Evolutionary conservation across 2,888 invertebrate genomes (phyloP).

Genomic region (Adela reaumurella): DNA sequence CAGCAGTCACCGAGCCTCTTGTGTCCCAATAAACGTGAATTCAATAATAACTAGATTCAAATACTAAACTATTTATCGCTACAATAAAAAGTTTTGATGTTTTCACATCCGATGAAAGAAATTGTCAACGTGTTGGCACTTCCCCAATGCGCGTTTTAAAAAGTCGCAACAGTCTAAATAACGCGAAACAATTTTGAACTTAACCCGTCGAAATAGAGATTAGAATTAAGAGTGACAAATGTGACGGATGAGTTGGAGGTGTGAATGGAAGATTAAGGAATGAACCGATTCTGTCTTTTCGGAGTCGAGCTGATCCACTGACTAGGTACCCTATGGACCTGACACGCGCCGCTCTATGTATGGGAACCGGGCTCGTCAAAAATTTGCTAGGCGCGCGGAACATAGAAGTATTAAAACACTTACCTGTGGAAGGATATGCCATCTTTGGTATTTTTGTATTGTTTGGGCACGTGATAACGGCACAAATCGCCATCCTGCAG

Average conservation of each 20-base stretch:
- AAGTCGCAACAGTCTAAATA: background rate
- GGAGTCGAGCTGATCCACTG: too few relatives aligned
- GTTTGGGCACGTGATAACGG: too few relatives aligned
- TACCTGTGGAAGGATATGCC: too few relatives aligned
- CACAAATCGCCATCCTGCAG: too few relatives aligned
- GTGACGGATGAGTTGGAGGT: background rate
- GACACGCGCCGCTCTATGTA: too few relatives aligned
- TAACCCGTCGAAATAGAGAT: background rate
- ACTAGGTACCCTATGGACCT: too few relatives aligned
- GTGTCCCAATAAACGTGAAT: slow-evolving; percentile 8
- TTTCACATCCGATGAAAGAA: slow-evolving; percentile 49
- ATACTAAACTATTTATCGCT: slow-evolving; percentile 54
- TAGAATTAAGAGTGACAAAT: too few relatives aligned
- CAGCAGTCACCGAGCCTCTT: slow-evolving; percentile 2
- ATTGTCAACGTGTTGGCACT: slow-evolving; percentile 31
- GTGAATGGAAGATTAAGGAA: background rate
- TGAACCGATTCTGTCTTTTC: background rate
- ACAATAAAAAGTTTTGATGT: slow-evolving; percentile 52
- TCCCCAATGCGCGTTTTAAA: background rate
- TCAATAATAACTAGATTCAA: slow-evolving; percentile 31
- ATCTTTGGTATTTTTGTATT: too few relatives aligned
- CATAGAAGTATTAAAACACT: too few relatives aligned
- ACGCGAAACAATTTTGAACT: background rate
- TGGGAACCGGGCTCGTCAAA: too few relatives aligned
- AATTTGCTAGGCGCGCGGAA: too few relatives aligned